Percentiles rank a stretch among this genome's conserved stretches.
Evolutionary conservation across 2,113 vertebrate species (phyloP).

Genomic region (Nannobrachium achirus): DNA sequence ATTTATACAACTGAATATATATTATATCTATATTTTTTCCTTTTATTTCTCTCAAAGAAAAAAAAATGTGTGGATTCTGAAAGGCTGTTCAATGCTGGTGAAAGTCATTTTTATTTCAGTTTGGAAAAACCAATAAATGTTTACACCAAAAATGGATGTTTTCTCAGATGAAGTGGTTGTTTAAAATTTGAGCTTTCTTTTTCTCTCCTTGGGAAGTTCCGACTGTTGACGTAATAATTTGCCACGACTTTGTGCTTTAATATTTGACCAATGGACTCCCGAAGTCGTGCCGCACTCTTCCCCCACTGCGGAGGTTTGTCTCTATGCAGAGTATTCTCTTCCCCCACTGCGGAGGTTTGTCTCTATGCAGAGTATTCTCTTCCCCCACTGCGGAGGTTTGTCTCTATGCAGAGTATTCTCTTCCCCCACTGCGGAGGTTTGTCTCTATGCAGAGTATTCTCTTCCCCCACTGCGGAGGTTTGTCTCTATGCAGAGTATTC

Average conservation of each 20-base stretch:
- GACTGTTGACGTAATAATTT: background rate
- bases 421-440: no score
- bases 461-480: no score
- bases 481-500: no score
- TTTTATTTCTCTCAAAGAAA: slow-evolving; percentile 72
- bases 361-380: no score
- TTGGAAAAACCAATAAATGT: slow-evolving; percentile 89
- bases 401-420: no score
- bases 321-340: no score
- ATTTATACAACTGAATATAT: slow-evolving; percentile 83
- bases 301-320: no score
- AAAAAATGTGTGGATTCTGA: slow-evolving; percentile 84
- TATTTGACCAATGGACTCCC: background rate
- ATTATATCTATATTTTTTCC: slow-evolving; percentile 40
- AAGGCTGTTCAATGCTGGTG: slow-evolving; percentile 90
- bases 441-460: no score
- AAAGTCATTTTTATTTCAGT: slow-evolving; percentile 87
- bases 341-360: no score
- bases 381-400: no score
- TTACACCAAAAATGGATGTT: slow-evolving; percentile 78
- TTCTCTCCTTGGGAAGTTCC: background rate
- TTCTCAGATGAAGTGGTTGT: slow-evolving; percentile 5
- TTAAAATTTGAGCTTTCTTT: background rate
- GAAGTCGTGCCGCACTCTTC: no score
- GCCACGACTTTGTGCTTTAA: background rate